Percentiles rank a stretch among this genome's conserved stretches.
These are phyloP conservation scores for Caerostris extrusa DNA, from an alignment of 1,140 invertebrate genomes.

Conservation along the genomic window DNA sequence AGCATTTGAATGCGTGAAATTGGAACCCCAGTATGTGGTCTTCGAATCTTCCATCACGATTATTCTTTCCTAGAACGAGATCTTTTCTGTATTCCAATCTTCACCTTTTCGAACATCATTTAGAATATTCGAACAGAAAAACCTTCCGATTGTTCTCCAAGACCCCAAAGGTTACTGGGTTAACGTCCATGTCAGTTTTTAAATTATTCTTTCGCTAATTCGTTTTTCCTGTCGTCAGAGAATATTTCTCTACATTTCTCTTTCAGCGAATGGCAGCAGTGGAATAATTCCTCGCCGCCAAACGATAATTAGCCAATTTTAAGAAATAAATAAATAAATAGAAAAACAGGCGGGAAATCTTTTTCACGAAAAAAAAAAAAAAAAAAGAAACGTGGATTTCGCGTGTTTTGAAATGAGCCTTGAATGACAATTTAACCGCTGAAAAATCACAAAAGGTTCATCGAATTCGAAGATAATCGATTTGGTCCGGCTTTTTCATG, in stretches of 20 bases:
- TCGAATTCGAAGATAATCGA: constrained; percentile 26
- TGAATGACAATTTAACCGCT: neutral
- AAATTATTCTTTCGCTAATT: neutral
- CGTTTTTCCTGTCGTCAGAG: neutral
- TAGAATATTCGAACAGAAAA: constrained; percentile 5
- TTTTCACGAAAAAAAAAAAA: neutral
- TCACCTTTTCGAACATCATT: neutral
- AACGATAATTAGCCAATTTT: neutral
- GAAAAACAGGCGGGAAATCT: neutral
- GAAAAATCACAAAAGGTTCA: constrained; percentile 2
- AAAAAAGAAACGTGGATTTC: neutral
- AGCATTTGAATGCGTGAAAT: neutral
- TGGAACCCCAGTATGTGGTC: neutral
- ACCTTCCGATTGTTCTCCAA: constrained; percentile 13
- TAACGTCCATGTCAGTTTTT: neutral
- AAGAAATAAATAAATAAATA: neutral
- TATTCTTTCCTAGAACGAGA: neutral
- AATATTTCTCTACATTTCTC: neutral
- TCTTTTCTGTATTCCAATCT: neutral
- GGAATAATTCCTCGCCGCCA: neutral
- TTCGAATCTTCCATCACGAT: neutral
- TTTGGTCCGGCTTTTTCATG: constrained; percentile 14
- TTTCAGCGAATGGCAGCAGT: neutral
- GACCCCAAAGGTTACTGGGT: constrained; percentile 19
- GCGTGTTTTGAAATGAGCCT: neutral